Conservation (phyloP, 2,113 vertebrate genomes). For the Pimephales promelas region DNA sequence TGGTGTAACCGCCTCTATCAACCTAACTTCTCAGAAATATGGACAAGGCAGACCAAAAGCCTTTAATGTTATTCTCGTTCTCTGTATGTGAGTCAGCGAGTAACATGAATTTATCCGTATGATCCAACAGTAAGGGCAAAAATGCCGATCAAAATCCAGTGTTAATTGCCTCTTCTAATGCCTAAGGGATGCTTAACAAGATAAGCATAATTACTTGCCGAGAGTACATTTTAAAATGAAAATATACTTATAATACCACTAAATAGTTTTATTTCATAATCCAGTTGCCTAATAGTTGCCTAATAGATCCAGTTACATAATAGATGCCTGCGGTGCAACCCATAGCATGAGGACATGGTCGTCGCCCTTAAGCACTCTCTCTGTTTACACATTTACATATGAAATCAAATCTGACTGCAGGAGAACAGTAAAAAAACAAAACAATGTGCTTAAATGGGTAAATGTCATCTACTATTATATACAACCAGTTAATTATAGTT, state of each 20-base stretch:
- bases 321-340: background rate
- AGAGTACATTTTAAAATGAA: background rate
- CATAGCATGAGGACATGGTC: background rate
- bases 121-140: background rate
- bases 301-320: no score
- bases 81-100: background rate
- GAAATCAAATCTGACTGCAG: background rate
- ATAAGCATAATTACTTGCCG: background rate
- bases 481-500: background rate
- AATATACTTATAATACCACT: background rate
- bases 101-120: background rate
- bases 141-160: background rate
- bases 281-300: no score
- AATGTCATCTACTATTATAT: constrained; percentile 1
- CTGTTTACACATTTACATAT: background rate
- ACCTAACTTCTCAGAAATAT: background rate
- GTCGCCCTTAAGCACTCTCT: constrained; percentile 1
- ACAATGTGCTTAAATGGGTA: no score
- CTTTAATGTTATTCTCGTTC: background rate
- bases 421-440: background rate
- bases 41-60: background rate
- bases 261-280: constrained; percentile 9
- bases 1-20: background rate
- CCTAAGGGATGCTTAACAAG: background rate
- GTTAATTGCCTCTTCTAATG: constrained; percentile 2